phyloP scores from a whole-genome alignment of 1,140 invertebrate species.

The Atopsyche davidsoni region DNA sequence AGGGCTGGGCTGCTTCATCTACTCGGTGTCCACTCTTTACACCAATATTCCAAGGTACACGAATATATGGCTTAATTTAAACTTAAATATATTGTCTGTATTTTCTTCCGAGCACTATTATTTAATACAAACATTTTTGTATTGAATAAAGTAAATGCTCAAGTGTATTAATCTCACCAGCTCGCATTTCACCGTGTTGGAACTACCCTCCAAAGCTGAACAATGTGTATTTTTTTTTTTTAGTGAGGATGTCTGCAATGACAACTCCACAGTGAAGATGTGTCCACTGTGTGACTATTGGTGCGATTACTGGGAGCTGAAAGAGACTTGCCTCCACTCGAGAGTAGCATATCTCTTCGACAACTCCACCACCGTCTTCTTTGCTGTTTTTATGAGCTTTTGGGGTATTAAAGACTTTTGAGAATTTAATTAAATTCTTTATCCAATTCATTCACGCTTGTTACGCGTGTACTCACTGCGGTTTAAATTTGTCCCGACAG shows the following conservation, averaged over 20 bases:
- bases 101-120: no score
- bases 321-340: conserved; percentile 83
- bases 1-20: conserved; percentile 80
- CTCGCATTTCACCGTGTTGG: no score
- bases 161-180: no score
- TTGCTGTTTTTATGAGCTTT: conserved; percentile 96
- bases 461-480: no score
- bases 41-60: conserved; percentile 84
- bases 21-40: conserved; percentile 71
- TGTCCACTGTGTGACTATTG: conserved; percentile 85
- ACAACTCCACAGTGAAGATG: conserved; percentile 48
- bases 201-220: no score
- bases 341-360: conserved; percentile 92
- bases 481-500: conserved; percentile 46
- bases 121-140: no score
- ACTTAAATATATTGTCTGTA: conserved; percentile 10
- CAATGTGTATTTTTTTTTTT: conserved; percentile 34
- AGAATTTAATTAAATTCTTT: not conserved
- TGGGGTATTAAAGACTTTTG: conserved; percentile 75
- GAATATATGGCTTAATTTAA: conserved; percentile 15
- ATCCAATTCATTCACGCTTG: not conserved
- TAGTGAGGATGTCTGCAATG: conserved; percentile 79
- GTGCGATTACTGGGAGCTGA: conserved; percentile 75
- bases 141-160: no score
- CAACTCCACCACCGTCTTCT: conserved; percentile 93